Base-by-base conservation (phyloP, 2,888 invertebrate genomes). In the Cataglyphis albicans region DNA sequence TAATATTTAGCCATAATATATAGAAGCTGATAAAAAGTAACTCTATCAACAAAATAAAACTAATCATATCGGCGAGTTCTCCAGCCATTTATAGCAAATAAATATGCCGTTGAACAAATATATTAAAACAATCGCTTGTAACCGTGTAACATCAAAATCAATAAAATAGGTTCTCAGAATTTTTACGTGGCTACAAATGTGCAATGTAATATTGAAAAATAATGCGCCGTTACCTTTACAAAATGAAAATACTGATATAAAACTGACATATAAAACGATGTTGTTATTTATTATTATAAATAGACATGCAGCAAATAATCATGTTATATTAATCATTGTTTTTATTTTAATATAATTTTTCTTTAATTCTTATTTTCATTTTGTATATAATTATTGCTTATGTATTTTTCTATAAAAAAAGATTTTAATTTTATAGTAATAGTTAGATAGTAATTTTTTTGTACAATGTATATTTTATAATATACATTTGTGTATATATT, bases 161-260 rank as follows among this genome's bases (percentile, higher is more conserved):
- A 35, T 5, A 0, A 80, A 61, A 35, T 73, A 25, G 4, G 15
- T 6, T 18, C 25, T 80, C 1, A 80, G 35, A 44, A 80, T 48
- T 73, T 72, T 61, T 3, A 80, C 12, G 48, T 80, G 80, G 0
- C 73, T 48, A 9, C 61, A 80, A 21, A 61, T 0, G 12, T 80
- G 73, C 48, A 80, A 12, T 5, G 41, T 32, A 41, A 32, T 12
- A 10, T 55, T 25, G 3, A 75, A 12, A 41, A 75, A 75, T 18
- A 74, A 55, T 12, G 29, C 18, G n/a, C 75, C 74, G 6, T 63
- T 81, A 38, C 80, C 70, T 80, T 59, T 73, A 25, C 21, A 12
- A 73, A 48, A 32, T 41, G 4, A 21, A 65, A 75, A 4, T 18
- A 7, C 35, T 21, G 21, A 21, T 21, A 21, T 21, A 21, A 21